These are phyloP conservation scores for Stenodema calcarata DNA, from an alignment of 2,888 invertebrate genomes.

Conservation along the genomic window DNA sequence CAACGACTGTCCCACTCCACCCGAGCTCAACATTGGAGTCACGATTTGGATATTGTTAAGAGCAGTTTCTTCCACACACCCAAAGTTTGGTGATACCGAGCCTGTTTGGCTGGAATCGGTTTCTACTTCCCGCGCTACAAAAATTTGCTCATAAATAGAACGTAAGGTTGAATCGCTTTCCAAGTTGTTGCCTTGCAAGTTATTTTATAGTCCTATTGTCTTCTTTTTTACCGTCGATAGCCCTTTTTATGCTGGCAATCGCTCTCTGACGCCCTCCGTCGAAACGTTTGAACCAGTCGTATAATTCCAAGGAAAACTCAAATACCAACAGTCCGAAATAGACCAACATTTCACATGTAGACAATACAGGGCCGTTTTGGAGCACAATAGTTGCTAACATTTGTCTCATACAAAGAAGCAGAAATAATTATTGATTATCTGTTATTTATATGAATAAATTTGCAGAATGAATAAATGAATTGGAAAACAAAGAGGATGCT, in stretches of 20 bases:
- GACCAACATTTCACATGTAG: too few species aligned
- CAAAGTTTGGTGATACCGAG: slow-evolving; percentile 40
- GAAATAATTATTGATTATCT: too few species aligned
- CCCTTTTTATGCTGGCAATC: not conserved
- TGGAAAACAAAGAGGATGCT: too few species aligned
- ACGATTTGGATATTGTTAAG: slow-evolving; percentile 45
- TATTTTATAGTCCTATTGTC: not conserved
- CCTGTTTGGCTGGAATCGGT: not conserved
- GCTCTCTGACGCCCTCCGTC: not conserved
- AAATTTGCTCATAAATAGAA: not conserved
- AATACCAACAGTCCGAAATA: too few species aligned
- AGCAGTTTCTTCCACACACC: slow-evolving; percentile 5
- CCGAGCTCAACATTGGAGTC: slow-evolving; percentile 32
- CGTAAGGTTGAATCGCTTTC: not conserved
- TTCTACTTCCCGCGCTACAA: not conserved
- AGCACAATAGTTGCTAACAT: too few species aligned
- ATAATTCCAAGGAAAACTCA: not conserved
- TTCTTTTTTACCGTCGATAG: not conserved
- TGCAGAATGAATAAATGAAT: too few species aligned
- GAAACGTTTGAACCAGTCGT: too few species aligned
- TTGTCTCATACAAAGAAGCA: too few species aligned
- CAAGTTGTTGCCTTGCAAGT: not conserved
- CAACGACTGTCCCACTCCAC: not conserved
- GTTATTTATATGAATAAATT: too few species aligned
- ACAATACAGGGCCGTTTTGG: too few species aligned